phyloP scores from a whole-genome alignment of 2,113 vertebrate species.

The Ifrita kowaldi region DNA sequence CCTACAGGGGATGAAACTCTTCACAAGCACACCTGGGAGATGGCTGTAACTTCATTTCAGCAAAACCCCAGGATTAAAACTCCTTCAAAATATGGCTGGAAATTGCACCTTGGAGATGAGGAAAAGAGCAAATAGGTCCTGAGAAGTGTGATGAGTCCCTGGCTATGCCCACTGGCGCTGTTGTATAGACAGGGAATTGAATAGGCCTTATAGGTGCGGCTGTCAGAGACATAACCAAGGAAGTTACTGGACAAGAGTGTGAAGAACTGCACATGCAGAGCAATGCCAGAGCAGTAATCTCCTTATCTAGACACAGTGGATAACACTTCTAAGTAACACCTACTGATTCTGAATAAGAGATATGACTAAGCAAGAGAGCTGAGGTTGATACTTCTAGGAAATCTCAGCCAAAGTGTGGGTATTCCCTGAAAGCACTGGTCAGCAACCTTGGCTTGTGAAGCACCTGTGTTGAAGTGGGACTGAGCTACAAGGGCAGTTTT shows the following conservation, averaged over 20 bases:
- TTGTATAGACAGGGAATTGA: not conserved
- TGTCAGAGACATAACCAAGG: not conserved
- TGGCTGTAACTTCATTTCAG: not conserved
- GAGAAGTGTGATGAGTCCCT: not conserved
- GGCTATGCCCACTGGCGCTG: not conserved
- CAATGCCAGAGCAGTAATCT: not conserved
- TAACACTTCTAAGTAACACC: not conserved
- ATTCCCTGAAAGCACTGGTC: not conserved
- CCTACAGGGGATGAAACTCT: not conserved
- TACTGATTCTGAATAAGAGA: not conserved
- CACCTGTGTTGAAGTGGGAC: rapidly evolving
- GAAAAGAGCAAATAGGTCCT: not conserved
- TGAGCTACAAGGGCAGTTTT: not conserved
- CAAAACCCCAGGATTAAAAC: not conserved
- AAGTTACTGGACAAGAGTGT: not conserved
- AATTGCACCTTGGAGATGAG: not conserved
- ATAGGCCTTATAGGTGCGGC: not conserved
- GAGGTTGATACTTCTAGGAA: not conserved
- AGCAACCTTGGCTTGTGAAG: not conserved
- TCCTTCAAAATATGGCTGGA: not conserved
- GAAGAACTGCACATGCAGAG: not conserved
- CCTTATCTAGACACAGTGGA: not conserved
- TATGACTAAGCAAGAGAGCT: not conserved
- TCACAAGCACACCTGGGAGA: not conserved
- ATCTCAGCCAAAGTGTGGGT: not conserved